Conservation (phyloP, 2,113 vertebrate genomes). For the Ptilorrhoa leucosticta region DNA sequence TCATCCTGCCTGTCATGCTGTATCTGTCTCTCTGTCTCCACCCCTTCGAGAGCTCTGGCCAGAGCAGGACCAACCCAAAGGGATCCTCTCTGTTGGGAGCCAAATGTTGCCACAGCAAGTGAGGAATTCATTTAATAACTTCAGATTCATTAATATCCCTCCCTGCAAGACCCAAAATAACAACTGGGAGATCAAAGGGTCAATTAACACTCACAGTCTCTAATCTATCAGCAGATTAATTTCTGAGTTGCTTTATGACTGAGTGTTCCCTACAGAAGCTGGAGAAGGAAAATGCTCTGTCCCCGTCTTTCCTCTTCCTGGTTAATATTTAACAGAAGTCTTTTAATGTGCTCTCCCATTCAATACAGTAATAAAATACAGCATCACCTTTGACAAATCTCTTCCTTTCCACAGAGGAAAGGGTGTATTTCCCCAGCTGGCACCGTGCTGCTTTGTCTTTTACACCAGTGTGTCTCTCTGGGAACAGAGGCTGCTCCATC, state of each 20-base stretch:
- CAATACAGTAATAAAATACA: conserved; percentile 27
- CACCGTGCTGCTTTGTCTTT: not conserved
- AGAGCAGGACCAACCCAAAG: not conserved
- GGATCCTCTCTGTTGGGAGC: not conserved
- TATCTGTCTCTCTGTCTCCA: accelerated
- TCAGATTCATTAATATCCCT: conserved; percentile 19
- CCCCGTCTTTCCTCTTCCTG: not conserved
- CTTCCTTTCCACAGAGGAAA: conserved; percentile 13
- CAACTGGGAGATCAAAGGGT: conserved; percentile 20
- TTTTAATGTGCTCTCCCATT: conserved; percentile 4
- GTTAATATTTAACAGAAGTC: conserved; percentile 19
- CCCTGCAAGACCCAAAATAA: conserved; percentile 20
- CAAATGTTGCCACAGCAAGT: not conserved
- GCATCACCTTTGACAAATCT: conserved; percentile 24
- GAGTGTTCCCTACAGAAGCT: not conserved
- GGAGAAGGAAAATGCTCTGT: not conserved
- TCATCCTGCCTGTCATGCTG: accelerated
- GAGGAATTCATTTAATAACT: not conserved
- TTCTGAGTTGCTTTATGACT: not conserved
- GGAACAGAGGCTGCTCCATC: not conserved
- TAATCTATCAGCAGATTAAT: conserved; percentile 41
- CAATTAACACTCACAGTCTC: not conserved
- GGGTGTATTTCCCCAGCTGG: not conserved
- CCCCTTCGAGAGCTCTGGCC: not conserved
- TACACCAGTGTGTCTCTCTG: not conserved